These are phyloP conservation scores for Brienomyrus brachyistius DNA, from an alignment of 2,113 vertebrate genomes.

Conservation along the genomic window DNA sequence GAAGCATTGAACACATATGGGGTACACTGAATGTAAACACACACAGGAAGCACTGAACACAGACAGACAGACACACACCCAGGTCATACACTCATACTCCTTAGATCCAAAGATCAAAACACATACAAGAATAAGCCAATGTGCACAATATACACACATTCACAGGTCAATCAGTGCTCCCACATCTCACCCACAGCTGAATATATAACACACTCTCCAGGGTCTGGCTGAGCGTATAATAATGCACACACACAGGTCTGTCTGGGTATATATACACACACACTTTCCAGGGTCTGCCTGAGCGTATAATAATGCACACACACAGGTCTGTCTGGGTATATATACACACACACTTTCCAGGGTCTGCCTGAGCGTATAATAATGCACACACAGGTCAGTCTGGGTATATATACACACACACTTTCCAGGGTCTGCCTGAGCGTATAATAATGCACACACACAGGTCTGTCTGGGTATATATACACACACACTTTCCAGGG, in stretches of 20 bases:
- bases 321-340: constrained; percentile 20
- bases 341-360: too few relatives aligned
- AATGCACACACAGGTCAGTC: constrained; percentile 43
- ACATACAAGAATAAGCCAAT: constrained; percentile 27
- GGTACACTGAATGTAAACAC: neutral
- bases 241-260: too few relatives aligned
- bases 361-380: constrained; percentile 17
- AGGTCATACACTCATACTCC: constrained; percentile 36
- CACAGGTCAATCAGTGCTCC: neutral
- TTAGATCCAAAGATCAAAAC: constrained; percentile 35
- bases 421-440: constrained; percentile 35
- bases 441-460: constrained; percentile 15
- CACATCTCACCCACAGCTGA: constrained; percentile 47
- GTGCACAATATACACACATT: constrained; percentile 18
- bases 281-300: constrained; percentile 10
- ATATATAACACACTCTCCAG: neutral
- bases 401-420: too few relatives aligned
- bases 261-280: too few relatives aligned
- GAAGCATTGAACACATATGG: neutral
- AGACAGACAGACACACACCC: neutral
- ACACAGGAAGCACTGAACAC: neutral
- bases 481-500: constrained; percentile 29
- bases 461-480: constrained; percentile 18
- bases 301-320: constrained; percentile 26
- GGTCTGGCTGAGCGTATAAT: too few relatives aligned